These are phyloP conservation scores for Spilogale gracilis DNA, from an alignment of 2,113 vertebrate genomes.

Conservation along the genomic window DNA sequence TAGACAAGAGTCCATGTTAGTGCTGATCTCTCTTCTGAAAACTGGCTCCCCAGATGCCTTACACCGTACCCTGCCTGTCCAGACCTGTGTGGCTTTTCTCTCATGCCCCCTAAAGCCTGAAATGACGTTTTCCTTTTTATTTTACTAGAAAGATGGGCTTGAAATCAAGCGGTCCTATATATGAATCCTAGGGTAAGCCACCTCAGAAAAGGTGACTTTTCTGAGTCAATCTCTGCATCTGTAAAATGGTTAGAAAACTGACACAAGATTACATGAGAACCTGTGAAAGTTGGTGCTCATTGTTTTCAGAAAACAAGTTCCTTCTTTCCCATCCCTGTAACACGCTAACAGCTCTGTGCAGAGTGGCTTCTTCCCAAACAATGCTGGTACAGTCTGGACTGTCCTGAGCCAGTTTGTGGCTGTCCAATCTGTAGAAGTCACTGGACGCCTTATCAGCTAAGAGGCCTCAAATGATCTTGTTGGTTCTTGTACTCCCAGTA, in stretches of 20 bases:
- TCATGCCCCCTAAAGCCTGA: background rate
- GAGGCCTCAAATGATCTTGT: background rate
- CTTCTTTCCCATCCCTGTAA: background rate
- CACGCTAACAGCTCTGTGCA: background rate
- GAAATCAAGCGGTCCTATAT: background rate
- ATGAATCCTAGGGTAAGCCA: background rate
- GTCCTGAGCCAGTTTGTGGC: background rate
- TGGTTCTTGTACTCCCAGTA: background rate
- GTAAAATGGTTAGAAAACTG: background rate
- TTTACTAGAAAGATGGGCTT: background rate
- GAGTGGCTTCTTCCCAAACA: background rate
- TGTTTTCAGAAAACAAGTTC: background rate
- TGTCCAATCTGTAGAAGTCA: background rate
- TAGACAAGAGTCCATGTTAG: background rate
- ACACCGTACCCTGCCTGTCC: background rate
- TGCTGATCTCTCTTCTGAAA: background rate
- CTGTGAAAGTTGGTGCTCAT: background rate
- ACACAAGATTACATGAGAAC: background rate
- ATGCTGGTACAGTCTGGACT: background rate
- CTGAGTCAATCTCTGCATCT: background rate
- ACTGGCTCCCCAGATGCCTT: background rate
- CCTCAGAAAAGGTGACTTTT: background rate
- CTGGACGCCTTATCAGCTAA: background rate
- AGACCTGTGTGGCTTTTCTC: background rate
- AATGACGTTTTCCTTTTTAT: background rate